phyloP scores from a whole-genome alignment of 2,888 invertebrate species.

The Serrognathus titanus region DNA sequence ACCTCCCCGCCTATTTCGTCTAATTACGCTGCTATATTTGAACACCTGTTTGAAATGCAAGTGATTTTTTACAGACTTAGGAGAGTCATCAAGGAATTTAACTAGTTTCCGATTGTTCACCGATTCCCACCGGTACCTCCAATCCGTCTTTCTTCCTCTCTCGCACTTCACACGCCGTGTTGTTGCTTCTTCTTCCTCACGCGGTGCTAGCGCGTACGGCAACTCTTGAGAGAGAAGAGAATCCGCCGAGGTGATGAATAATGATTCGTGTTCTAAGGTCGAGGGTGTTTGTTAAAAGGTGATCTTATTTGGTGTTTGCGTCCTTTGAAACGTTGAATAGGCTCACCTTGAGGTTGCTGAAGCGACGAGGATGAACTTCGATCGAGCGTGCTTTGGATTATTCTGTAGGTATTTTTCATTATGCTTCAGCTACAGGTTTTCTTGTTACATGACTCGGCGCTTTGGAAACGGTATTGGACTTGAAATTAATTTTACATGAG shows the following conservation, averaged over 20 bases:
- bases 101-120: neutral
- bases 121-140: neutral
- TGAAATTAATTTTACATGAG: neutral
- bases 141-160: neutral
- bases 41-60: neutral
- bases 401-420: conserved; percentile 1
- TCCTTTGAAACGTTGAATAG: neutral
- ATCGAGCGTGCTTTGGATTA: neutral
- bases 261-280: neutral
- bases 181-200: neutral
- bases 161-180: too few species aligned
- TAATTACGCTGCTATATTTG: neutral
- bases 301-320: neutral
- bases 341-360: neutral
- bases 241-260: neutral
- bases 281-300: conserved; percentile 1
- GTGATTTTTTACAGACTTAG: neutral
- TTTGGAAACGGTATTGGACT: neutral
- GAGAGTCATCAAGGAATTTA: neutral
- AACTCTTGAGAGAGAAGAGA: neutral
- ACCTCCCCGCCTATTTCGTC: neutral
- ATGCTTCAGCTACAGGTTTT: neutral
- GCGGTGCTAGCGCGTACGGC: neutral
- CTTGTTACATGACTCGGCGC: neutral
- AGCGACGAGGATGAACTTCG: neutral